These are phyloP conservation scores for Hippasteria phrygiana DNA, from an alignment of 53 echinoderm and acorn worm species.

Conservation along the genomic window DNA sequence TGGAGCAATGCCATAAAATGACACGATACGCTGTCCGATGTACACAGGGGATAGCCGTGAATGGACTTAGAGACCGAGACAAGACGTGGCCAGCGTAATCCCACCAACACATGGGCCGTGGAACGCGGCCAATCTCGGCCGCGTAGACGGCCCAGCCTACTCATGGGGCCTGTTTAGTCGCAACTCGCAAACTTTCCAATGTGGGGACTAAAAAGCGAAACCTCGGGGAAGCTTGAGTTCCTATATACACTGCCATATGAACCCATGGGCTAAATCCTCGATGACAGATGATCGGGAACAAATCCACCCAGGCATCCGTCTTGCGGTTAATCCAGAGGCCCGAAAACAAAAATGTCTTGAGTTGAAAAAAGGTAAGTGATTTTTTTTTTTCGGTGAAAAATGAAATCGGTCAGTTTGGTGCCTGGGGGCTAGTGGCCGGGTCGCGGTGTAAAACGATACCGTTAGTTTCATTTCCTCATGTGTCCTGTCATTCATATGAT, in stretches of 20 bases:
- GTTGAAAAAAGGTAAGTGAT: not conserved
- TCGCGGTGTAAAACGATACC: conserved; percentile 46
- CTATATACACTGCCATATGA: conserved; percentile 55
- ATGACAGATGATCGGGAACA: conserved; percentile 61
- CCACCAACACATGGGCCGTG: conserved; percentile 28
- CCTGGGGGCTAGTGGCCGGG: conserved; percentile 28
- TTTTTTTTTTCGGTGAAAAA: conserved; percentile 32
- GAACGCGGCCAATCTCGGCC: conserved; percentile 39
- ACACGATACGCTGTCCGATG: not conserved
- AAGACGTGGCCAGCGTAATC: conserved; percentile 50
- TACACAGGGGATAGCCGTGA: not conserved
- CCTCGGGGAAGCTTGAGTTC: conserved; percentile 28
- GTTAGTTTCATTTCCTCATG: conserved; percentile 38
- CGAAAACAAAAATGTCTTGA: not conserved
- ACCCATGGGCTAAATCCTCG: conserved; percentile 26
- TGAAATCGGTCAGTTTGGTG: conserved; percentile 59
- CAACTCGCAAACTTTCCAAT: not conserved
- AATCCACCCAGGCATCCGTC: conserved; percentile 51
- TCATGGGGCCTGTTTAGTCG: not conserved
- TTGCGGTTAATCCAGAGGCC: conserved; percentile 23
- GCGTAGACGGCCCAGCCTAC: not conserved
- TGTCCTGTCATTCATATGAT: not conserved
- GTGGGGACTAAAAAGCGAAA: not conserved
- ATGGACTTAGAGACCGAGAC: conserved; percentile 31
- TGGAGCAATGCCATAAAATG: not conserved